phyloP scores from a whole-genome alignment of 1,140 invertebrate genomes.

The Scaptodrosophila lebanonensis region DNA sequence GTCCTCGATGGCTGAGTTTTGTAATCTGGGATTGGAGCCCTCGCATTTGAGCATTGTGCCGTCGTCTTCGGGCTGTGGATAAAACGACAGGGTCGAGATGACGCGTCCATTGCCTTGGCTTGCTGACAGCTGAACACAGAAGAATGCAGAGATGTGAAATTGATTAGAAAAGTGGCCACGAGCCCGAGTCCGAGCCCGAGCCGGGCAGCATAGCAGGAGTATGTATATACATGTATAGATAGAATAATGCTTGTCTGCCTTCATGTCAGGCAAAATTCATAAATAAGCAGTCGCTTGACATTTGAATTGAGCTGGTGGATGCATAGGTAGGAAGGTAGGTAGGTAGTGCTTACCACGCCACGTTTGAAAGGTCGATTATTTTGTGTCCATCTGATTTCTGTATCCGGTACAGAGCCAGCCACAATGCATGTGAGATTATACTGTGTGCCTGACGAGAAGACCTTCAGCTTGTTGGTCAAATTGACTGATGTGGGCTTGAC shows the following conservation, averaged over 20 bases:
- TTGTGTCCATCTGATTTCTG: slow-evolving; percentile 88
- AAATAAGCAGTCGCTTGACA: slow-evolving; percentile 40
- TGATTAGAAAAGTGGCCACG: slow-evolving; percentile 61
- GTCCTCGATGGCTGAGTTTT: slow-evolving; percentile 86
- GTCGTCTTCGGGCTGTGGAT: slow-evolving; percentile 89
- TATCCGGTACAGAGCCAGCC: slow-evolving; percentile 89
- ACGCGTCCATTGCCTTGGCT: slow-evolving; percentile 84
- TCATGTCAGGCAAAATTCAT: slow-evolving; percentile 43
- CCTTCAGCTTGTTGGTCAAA: slow-evolving; percentile 84
- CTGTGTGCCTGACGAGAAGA: slow-evolving; percentile 87
- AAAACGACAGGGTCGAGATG: slow-evolving; percentile 86
- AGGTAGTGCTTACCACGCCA: slow-evolving; percentile 81
- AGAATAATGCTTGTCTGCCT: no score
- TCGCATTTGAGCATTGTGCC: slow-evolving; percentile 88
- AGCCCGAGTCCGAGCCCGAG: no score
- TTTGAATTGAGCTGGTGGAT: neutral
- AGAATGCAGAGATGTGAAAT: slow-evolving; percentile 39
- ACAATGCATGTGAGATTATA: slow-evolving; percentile 88
- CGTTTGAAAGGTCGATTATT: slow-evolving; percentile 85
- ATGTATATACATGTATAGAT: no score
- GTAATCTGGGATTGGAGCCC: slow-evolving; percentile 87
- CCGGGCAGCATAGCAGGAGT: no score
- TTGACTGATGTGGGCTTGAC: slow-evolving; percentile 86
- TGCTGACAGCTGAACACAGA: slow-evolving; percentile 79
- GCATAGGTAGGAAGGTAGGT: neutral